phyloP scores from a whole-genome alignment of 2,797 vertebrate genomes.

The Falco biarmicus region DNA sequence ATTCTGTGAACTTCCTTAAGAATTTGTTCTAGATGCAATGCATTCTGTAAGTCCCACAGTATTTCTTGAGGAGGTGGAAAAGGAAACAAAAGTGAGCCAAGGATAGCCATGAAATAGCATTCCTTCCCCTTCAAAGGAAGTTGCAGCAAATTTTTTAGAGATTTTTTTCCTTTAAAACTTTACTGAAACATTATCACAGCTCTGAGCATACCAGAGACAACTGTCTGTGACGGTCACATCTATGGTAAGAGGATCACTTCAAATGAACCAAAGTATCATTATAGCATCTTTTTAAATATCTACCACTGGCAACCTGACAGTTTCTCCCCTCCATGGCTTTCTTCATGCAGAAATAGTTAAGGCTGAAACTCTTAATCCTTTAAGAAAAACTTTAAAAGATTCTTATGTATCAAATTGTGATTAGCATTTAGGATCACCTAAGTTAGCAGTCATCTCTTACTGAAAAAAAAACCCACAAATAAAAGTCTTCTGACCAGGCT shows the following conservation, averaged over 20 bases:
- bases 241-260: neutral
- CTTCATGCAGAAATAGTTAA: neutral
- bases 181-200: neutral
- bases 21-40: neutral
- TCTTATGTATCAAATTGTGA: neutral
- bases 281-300: neutral
- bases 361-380: neutral
- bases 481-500: neutral
- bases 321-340: neutral
- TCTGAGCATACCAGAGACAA: neutral
- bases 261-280: neutral
- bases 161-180: neutral
- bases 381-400: neutral
- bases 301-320: neutral
- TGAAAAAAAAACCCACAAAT: neutral
- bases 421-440: neutral
- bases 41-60: neutral
- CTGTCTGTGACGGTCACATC: neutral
- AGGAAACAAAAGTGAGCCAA: neutral
- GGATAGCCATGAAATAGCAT: neutral
- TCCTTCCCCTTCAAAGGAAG: neutral
- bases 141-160: neutral
- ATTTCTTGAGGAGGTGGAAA: neutral
- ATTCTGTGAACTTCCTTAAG: neutral
- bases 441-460: neutral